phyloP scores from a whole-genome alignment of 1,140 invertebrate species.

The Chelonus insularis region DNA sequence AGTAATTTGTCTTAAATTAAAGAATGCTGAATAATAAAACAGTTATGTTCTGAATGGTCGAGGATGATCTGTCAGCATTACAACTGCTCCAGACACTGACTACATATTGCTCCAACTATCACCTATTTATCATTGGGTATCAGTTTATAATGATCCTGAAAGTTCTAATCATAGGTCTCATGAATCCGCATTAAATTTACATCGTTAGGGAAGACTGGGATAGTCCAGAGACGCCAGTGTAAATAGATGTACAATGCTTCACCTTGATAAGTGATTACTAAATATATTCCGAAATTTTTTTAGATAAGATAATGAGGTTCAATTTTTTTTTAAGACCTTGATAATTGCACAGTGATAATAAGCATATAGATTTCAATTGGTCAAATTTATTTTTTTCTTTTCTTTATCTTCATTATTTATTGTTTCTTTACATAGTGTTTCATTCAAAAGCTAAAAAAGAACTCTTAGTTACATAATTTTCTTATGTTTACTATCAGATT shows the following conservation, averaged over 20 bases:
- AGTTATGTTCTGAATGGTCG: conserved; percentile 40
- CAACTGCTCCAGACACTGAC: conserved; percentile 55
- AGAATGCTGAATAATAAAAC: conserved; percentile 3
- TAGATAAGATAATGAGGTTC: neutral
- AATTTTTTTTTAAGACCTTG: neutral
- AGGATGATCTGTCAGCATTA: conserved; percentile 33
- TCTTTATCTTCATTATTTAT: neutral
- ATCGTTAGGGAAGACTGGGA: conserved; percentile 50
- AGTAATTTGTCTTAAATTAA: neutral
- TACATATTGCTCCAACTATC: conserved; percentile 63
- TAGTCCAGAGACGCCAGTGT: conserved; percentile 56
- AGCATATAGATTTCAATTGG: neutral
- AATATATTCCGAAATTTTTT: neutral
- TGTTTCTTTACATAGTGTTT: too few relatives aligned
- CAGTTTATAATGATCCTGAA: conserved; percentile 44
- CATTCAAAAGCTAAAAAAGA: too few relatives aligned
- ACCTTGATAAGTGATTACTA: neutral
- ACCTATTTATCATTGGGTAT: conserved; percentile 61
- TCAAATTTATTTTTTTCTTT: neutral
- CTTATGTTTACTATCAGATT: too few relatives aligned
- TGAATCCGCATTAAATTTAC: conserved; percentile 48
- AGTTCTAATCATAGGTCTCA: conserved; percentile 46
- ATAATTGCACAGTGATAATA: neutral
- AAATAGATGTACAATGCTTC: neutral
- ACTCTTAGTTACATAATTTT: too few relatives aligned